phyloP scores from a whole-genome alignment of 2,113 vertebrate species.

The Engystomops pustulosus region DNA sequence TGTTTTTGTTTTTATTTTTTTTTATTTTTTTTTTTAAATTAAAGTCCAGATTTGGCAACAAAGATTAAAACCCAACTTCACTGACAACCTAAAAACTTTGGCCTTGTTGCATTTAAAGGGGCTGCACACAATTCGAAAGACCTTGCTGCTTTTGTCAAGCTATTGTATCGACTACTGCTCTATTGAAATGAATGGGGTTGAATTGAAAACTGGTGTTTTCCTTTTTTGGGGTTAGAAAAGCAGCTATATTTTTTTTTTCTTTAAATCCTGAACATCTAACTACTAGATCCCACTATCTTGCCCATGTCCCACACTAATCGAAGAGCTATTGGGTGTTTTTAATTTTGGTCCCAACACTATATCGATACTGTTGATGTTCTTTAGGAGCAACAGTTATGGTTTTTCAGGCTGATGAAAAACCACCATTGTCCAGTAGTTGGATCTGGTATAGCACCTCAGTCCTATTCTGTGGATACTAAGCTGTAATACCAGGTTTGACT shows the following conservation, averaged over 20 bases:
- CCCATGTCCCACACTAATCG: not conserved
- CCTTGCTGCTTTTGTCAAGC: not conserved
- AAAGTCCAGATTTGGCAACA: slow-evolving; percentile 69
- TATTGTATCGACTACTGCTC: too few species aligned
- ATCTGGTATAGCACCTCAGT: too few species aligned
- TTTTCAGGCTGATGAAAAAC: too few species aligned
- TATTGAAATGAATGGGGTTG: too few species aligned
- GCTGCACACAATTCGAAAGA: not conserved
- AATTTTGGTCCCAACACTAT: too few species aligned
- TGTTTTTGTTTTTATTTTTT: slow-evolving; percentile 66
- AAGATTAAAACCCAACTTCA: slow-evolving; percentile 67
- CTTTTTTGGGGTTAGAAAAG: not conserved
- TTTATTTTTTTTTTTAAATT: slow-evolving; percentile 70
- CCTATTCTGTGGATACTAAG: too few species aligned
- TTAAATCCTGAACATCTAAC: not conserved
- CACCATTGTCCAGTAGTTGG: too few species aligned
- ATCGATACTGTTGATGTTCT: too few species aligned
- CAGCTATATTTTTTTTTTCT: not conserved
- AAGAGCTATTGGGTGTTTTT: too few species aligned
- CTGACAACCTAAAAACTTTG: not conserved
- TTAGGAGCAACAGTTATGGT: too few species aligned
- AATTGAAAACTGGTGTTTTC: too few species aligned
- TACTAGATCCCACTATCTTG: not conserved
- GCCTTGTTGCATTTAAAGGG: not conserved
- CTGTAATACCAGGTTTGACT: too few species aligned